Conservation (phyloP, 2,113 vertebrate species). For the Eleginops maclovinus region DNA sequence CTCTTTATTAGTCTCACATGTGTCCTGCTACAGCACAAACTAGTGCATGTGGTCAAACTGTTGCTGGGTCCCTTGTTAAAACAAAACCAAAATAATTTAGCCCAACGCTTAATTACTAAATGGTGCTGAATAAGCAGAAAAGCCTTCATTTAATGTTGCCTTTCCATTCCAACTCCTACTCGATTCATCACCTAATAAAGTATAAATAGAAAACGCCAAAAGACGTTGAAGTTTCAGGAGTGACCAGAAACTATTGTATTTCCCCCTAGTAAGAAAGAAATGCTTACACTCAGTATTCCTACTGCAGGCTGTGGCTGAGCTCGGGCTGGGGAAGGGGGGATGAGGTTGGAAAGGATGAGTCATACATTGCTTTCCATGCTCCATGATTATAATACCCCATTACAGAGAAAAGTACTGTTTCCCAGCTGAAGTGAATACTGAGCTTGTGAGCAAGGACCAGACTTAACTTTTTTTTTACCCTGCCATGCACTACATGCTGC, state of each 20-base stretch:
- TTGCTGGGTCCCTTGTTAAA: conserved; percentile 12
- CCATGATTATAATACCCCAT: conserved; percentile 79
- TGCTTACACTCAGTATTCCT: conserved; percentile 73
- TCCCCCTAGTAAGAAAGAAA: conserved; percentile 61
- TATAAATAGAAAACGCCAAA: conserved; percentile 48
- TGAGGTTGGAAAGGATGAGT: conserved; percentile 82
- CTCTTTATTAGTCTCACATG: neutral
- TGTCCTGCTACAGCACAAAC: conserved; percentile 5
- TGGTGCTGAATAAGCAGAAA: conserved; percentile 31
- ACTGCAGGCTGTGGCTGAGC: conserved; percentile 68
- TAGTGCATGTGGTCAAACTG: conserved; percentile 16
- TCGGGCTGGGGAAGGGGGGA: conserved; percentile 59
- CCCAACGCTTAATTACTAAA: conserved; percentile 11
- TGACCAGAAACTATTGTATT: conserved; percentile 61
- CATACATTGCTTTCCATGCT: conserved; percentile 81
- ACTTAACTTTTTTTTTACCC: conserved; percentile 44
- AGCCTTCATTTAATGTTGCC: conserved; percentile 13
- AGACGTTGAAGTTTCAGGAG: conserved; percentile 44
- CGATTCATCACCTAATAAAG: conserved; percentile 58
- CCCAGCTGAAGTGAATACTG: conserved; percentile 62
- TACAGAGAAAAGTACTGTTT: conserved; percentile 80
- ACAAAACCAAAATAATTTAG: conserved; percentile 40
- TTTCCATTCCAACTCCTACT: conserved; percentile 35
- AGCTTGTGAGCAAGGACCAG: conserved; percentile 48
- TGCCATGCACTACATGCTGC: conserved; percentile 35